phyloP scores from a whole-genome alignment of 2,797 vertebrate genomes.

The Phoebastria nigripes region DNA sequence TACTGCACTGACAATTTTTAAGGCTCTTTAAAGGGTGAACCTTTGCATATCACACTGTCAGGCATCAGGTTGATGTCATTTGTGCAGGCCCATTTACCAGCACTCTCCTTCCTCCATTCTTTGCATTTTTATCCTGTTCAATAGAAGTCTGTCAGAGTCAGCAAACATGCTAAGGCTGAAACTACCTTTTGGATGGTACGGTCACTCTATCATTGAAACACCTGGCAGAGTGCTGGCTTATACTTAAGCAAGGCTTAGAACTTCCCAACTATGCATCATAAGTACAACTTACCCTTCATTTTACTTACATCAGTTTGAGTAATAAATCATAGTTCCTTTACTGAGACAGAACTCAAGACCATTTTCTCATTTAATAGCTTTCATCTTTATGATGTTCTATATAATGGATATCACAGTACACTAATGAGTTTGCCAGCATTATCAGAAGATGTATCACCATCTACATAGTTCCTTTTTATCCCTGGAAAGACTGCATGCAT shows the following conservation, averaged over 20 bases:
- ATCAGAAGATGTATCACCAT: slow-evolving; percentile 52
- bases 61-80: not conserved
- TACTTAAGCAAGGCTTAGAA: not conserved
- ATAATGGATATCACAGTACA: slow-evolving; percentile 56
- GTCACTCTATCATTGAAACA: not conserved
- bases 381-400: slow-evolving; percentile 47
- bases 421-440: slow-evolving; percentile 62
- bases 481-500: not conserved
- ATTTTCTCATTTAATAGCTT: slow-evolving; percentile 70
- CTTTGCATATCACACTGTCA: not conserved
- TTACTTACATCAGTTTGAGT: slow-evolving; percentile 35
- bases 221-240: not conserved
- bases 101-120: not conserved
- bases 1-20: not conserved
- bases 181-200: not conserved
- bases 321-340: slow-evolving; percentile 54
- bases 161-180: not conserved
- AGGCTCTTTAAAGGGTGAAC: not conserved
- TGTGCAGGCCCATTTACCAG: not conserved
- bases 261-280: not conserved
- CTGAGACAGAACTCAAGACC: slow-evolving; percentile 18
- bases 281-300: slow-evolving; percentile 43
- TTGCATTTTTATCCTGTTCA: not conserved
- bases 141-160: not conserved
- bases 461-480: slow-evolving; percentile 13